Evolutionary conservation across 2,888 invertebrate genomes (phyloP), one percentile per base, ranked within the genome.

Genomic region (Agonopterix heracliana): DNA sequence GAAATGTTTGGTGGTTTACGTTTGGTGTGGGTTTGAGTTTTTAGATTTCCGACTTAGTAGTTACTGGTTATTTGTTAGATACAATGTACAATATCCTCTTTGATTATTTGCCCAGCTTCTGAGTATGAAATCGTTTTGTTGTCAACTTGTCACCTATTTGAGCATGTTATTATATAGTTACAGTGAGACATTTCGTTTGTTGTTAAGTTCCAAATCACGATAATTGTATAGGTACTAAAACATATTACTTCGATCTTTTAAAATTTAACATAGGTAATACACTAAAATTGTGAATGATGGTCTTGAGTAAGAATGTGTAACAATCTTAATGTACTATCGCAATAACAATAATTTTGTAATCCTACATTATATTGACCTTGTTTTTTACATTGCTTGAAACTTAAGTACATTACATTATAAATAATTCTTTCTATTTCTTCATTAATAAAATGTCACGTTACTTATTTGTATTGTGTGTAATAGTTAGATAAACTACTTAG

Each of bases 141-240:
- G 38, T 12, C 12, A 35, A 47, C 43, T 48, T 50, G 51, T 49
- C 52, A 49, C 46, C 42, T 10, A 26, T 26, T 46, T 48, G 38
- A 38, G 38, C 26, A 7, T 38, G 2, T 10, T 38, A 38, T 38
- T 9, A n/a, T 38, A 3, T 26, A 26, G 26, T 26, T 26, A 26
- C 26, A 26, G 26, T 26, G 3, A 26, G 26, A 10, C n/a, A 38
- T 54, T 47, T 52, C 52, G 46, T 48, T 44, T 43, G 10, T 34
- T 9, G 47, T 36, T 52, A 48, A 54, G 52, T 52, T 51, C 46
- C 26, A 41, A 46, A 44, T 50, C 54, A 54, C 54, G 54, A 51
- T 9, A 41, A 41, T 41, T 43, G 43, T 43, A 4, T 9, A 26
- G 13, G 17, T 53, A n/a, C 41, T 5, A 26, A 1, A 26, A 26